phyloP scores from a whole-genome alignment of 2,113 vertebrate species.

The Tetraodon nigroviridis region DNA sequence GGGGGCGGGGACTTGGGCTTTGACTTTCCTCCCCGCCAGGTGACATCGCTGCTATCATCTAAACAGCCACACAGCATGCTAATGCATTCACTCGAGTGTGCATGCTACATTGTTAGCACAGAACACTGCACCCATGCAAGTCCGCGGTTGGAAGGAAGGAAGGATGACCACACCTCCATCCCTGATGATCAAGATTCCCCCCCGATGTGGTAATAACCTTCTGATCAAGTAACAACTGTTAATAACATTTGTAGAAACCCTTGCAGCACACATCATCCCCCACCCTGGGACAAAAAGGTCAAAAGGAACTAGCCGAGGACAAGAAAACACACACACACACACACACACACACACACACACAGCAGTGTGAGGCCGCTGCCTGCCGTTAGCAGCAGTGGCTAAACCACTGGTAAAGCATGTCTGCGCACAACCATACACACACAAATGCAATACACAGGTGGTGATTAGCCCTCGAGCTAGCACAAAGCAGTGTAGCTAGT shows the following conservation, averaged over 20 bases:
- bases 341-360: conserved; percentile 12
- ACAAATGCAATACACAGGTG: no score
- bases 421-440: not conserved
- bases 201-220: conserved; percentile 22
- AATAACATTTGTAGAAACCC: conserved; percentile 15
- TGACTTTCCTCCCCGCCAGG: conserved; percentile 7
- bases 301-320: conserved; percentile 39
- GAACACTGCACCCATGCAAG: not conserved
- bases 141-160: not conserved
- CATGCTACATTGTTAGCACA: conserved; percentile 6
- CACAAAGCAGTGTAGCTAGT: not conserved
- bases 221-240: conserved; percentile 25
- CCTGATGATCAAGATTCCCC: conserved; percentile 3
- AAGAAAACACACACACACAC: not conserved
- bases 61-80: not conserved
- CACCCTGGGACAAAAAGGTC: conserved; percentile 1
- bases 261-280: not conserved
- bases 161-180: not conserved
- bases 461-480: not conserved
- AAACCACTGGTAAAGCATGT: conserved; percentile 11
- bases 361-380: conserved; percentile 64
- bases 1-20: conserved; percentile 10
- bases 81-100: not conserved
- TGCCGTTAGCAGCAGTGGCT: conserved; percentile 39
- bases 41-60: not conserved